Base-by-base conservation (phyloP, 1,140 invertebrate genomes). In the Lucilia cuprina region DNA sequence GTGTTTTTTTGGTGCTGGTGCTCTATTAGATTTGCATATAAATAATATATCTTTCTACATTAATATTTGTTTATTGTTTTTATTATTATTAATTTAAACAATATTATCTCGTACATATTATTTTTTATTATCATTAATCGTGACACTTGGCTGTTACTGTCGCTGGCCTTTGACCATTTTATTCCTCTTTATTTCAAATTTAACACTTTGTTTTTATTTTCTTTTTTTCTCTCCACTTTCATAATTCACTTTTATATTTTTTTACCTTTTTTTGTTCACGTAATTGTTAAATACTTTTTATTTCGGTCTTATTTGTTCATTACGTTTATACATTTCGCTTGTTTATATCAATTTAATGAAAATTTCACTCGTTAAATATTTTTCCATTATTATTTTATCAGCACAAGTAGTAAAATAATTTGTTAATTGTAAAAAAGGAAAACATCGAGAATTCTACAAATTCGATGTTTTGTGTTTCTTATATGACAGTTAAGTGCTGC, bases 391-490 rank as follows among this genome's bases (percentile, higher is more conserved):
- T 25, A 70, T 70, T 21, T 70, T 70, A 70, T 70, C 65, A 70
- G 19, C 65, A n/a, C 65, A 70, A 70, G 65, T 70, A 70, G 9
- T 21, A 70, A 70, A 70, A 21, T 21, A 70, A 70, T 25, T 21
- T 70, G 50, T 55, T 10, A 21, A 70, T 21, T 21, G n/a, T 70
- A 21, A 21, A 70, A 70, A 70, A 60, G 14, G 55, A 70, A 70
- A 70, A 70, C 65, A 70, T 70, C 65, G n/a, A 70, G 65, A 70
- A 70, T 70, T 70, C 65, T 70, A 70, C 19, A 70, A 70, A 70
- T 70, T n/a, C 65, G 65, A 70, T 70, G 65, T 70, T 70, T 70
- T 70, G 25, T 70, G 19, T 70, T 8, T 60, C 55, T 60, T 70
- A 70, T 21, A 70, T 70, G 65, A 70, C 65, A 70, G 65, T n/a